phyloP scores from a whole-genome alignment of 2,888 invertebrate species.

The Chorisops tibialis region DNA sequence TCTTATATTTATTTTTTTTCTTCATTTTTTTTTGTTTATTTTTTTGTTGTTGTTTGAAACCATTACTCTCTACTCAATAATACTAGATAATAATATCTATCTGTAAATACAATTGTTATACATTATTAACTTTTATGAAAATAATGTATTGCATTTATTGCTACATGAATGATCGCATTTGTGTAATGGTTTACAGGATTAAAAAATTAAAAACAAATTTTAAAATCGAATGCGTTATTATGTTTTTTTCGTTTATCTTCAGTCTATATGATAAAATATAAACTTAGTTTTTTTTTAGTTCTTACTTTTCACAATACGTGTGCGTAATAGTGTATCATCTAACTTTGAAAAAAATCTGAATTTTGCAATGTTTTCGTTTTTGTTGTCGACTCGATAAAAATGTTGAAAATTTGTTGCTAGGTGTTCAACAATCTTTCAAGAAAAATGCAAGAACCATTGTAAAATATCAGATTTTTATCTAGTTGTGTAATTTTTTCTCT shows the following conservation, averaged over 20 bases:
- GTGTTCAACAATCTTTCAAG: conserved; percentile 16
- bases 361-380: neutral
- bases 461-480: neutral
- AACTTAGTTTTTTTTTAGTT: conserved; percentile 8
- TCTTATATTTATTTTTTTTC: conserved; percentile 21
- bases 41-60: conserved; percentile 19
- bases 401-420: neutral
- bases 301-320: neutral
- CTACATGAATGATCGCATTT: too few species aligned
- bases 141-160: too few species aligned
- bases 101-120: conserved; percentile 21
- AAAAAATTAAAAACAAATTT: too few species aligned
- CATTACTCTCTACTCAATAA: conserved; percentile 22
- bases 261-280: conserved; percentile 25
- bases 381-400: conserved; percentile 15
- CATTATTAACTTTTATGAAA: neutral
- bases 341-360: neutral
- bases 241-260: conserved; percentile 2
- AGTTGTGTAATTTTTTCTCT: neutral
- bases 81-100: conserved; percentile 21
- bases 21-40: conserved; percentile 22
- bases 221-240: too few species aligned
- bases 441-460: neutral
- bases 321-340: neutral
- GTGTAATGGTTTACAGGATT: too few species aligned